Percentiles rank a stretch among this genome's conserved stretches.
Evolutionary conservation across 2,797 vertebrate genomes (phyloP).

Genomic region (Argyrosomus regius): DNA sequence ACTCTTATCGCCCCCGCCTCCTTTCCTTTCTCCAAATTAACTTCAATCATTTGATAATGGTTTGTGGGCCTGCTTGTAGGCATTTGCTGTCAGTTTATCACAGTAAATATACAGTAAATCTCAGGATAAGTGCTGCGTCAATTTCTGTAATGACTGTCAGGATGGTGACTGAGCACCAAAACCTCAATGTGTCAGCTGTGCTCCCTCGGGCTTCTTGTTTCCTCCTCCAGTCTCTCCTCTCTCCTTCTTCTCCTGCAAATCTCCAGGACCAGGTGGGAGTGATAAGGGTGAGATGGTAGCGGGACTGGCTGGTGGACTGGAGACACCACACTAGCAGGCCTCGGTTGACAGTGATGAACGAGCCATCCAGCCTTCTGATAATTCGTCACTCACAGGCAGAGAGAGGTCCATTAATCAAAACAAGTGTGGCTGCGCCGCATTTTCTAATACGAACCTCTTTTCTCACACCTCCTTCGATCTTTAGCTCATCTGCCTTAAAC

Average conservation of each 20-base stretch:
- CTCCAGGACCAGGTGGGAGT: constrained; percentile 73
- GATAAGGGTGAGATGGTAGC: constrained; percentile 70
- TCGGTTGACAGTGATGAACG: constrained; percentile 84
- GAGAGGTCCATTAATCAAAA: constrained; percentile 87
- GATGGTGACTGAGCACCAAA: constrained; percentile 4
- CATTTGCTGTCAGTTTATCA: constrained; percentile 47
- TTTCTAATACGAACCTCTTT: constrained; percentile 55
- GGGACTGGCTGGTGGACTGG: constrained; percentile 60
- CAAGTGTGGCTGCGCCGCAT: constrained; percentile 57
- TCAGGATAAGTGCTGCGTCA: constrained; percentile 26
- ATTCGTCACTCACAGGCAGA: constrained; percentile 83
- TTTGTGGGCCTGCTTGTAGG: constrained; percentile 15
- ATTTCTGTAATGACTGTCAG: constrained; percentile 28
- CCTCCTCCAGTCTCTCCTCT: constrained; percentile 27
- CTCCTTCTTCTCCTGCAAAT: constrained; percentile 31
- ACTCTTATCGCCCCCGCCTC: constrained; percentile 50
- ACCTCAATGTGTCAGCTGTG: constrained; percentile 14
- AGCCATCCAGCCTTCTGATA: constrained; percentile 81
- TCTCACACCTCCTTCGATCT: constrained; percentile 40
- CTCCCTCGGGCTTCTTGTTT: constrained; percentile 41
- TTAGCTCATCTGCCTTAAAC: constrained; percentile 56
- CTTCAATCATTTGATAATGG: constrained; percentile 56
- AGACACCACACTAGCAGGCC: constrained; percentile 59
- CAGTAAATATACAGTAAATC: constrained; percentile 39
- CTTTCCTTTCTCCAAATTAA: constrained; percentile 60